A percentile compares a stretch with the other conserved stretches of the same genome.
phyloP scores from a whole-genome alignment of 1,140 invertebrate species.

The Diachasmimorpha longicaudata region DNA sequence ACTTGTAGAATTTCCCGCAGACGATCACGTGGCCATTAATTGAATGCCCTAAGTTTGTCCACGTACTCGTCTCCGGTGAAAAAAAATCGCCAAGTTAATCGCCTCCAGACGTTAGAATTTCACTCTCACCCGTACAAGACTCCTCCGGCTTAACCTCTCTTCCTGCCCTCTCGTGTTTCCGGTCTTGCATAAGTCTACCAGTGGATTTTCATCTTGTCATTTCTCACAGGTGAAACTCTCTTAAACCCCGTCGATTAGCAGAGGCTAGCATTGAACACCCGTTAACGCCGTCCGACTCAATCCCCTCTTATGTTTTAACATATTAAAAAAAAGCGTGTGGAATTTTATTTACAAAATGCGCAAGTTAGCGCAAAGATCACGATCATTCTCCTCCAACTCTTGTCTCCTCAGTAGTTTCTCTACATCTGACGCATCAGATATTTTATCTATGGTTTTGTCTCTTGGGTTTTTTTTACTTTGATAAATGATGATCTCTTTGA shows the following conservation, averaged over 20 bases:
- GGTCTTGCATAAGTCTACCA: not conserved
- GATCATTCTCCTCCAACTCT: conserved; percentile 35
- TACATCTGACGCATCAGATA: conserved; percentile 7
- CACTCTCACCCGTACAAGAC: conserved; percentile 7
- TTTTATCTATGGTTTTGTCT: conserved; percentile 24
- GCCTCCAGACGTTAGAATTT: not conserved
- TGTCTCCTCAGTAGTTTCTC: conserved; percentile 14
- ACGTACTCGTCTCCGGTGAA: not conserved
- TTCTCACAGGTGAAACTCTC: not conserved
- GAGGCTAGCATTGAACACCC: not conserved
- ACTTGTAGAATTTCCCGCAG: not conserved
- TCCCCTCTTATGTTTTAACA: conserved; percentile 7
- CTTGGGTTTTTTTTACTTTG: not conserved
- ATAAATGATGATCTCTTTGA: not conserved
- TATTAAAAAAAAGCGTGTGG: conserved; percentile 24
- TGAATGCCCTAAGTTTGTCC: conserved; percentile 22
- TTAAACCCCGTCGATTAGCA: not conserved
- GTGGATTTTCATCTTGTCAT: not conserved
- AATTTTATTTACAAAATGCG: conserved; percentile 47
- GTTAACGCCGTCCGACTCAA: not conserved
- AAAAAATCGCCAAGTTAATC: not conserved
- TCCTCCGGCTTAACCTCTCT: not conserved
- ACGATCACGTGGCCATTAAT: not conserved
- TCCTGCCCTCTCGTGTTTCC: conserved; percentile 10
- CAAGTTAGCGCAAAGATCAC: conserved; percentile 41